Conservation (phyloP, 1,140 invertebrate species). For the Ceratina calcarata region DNA sequence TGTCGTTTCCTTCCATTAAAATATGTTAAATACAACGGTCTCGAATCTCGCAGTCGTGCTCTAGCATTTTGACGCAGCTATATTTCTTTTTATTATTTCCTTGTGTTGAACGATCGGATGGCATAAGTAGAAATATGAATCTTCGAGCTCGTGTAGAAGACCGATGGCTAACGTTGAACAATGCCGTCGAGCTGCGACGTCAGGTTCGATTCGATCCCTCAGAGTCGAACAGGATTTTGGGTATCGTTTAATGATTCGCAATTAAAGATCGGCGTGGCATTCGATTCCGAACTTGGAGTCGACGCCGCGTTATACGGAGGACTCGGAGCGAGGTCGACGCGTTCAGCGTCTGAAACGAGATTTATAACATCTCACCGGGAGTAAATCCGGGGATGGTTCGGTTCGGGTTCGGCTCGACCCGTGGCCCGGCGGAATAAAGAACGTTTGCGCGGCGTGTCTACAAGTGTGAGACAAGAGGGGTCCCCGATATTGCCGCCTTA, state of each 20-base stretch:
- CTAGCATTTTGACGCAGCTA: neutral
- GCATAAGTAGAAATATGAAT: neutral
- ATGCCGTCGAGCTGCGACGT: too few relatives aligned
- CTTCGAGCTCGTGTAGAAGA: too few relatives aligned
- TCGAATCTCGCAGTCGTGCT: too few relatives aligned
- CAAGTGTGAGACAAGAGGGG: slow-evolving; percentile 64
- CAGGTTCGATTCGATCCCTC: too few relatives aligned
- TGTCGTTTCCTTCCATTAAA: neutral
- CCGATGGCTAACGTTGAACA: too few relatives aligned
- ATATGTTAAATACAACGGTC: neutral
- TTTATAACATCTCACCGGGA: slow-evolving; percentile 41
- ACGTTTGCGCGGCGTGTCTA: slow-evolving; percentile 56
- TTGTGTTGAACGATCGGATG: too few relatives aligned
- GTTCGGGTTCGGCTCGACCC: slow-evolving; percentile 46
- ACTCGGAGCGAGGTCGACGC: neutral
- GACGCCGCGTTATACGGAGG: neutral
- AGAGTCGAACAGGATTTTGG: too few relatives aligned
- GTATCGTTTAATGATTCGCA: too few relatives aligned
- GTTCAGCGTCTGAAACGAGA: slow-evolving; percentile 31
- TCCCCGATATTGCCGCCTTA: slow-evolving; percentile 65
- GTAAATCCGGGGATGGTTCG: slow-evolving; percentile 25
- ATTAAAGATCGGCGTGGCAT: too few relatives aligned
- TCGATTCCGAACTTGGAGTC: too few relatives aligned
- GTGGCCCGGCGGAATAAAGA: slow-evolving; percentile 54
- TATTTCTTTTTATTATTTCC: neutral